These are phyloP conservation scores for Macrophya alboannulata DNA, from an alignment of 2,888 invertebrate genomes.

Conservation along the genomic window DNA sequence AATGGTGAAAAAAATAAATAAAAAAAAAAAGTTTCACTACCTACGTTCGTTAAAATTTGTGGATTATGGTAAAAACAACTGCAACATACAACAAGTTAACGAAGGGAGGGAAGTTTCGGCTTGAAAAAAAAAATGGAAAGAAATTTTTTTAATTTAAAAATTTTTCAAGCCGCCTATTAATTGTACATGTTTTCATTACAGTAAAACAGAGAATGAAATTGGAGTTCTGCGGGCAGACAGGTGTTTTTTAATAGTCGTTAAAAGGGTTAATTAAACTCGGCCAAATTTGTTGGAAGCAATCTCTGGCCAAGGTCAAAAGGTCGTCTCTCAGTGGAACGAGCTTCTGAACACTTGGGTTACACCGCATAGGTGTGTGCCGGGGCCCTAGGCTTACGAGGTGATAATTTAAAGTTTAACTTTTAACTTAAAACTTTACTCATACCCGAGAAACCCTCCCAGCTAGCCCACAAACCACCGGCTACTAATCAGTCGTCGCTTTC, in stretches of 20 bases:
- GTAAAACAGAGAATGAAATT: slow-evolving; percentile 11
- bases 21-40: background rate
- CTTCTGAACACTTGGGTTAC: background rate
- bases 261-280: slow-evolving; percentile 36
- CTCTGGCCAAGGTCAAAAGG: slow-evolving; percentile 41
- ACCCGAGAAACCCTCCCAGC: background rate
- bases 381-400: slow-evolving; percentile 38
- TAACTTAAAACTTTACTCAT: slow-evolving; percentile 26
- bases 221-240: background rate
- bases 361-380: background rate
- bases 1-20: background rate
- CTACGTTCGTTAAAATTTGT: background rate
- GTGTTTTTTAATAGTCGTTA: slow-evolving; percentile 37
- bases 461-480: slow-evolving; percentile 57
- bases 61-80: background rate
- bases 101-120: background rate
- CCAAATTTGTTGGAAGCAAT: slow-evolving; percentile 24
- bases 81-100: background rate
- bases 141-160: background rate
- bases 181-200: slow-evolving; percentile 19
- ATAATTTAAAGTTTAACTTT: slow-evolving; percentile 46
- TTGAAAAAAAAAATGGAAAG: background rate
- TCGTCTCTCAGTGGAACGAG: slow-evolving; percentile 7
- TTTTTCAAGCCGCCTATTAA: slow-evolving; percentile 9
- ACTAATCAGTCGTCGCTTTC: slow-evolving; percentile 51